Evolutionary conservation across 2,113 vertebrate species (phyloP), one percentile per base, ranked within the genome.

Genomic region (Ciconia stormi): DNA sequence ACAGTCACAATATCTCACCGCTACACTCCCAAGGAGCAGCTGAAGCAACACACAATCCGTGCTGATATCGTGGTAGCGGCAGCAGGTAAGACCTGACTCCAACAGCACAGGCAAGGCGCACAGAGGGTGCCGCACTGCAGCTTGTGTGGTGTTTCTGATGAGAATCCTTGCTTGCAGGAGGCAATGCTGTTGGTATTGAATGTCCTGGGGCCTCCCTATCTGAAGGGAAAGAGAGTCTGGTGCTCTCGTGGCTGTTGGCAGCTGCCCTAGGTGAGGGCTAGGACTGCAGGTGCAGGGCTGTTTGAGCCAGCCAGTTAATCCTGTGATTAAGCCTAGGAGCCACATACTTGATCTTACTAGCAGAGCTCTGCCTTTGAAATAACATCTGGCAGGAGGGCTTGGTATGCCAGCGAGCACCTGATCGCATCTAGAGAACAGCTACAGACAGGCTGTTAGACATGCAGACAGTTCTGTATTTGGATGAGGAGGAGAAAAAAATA

Each of bases 1-100:
- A 99, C 99, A 0, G 99, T 99, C 38, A 99, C 99, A 0, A 99
- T 99, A 94, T 99, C 99, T 42, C 99, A 99, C 96, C 99, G 99
- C 27, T 98, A 99, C 94, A 99, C 99, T 70, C 99, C 99, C 94
- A 99, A 99, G 98, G 99, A 99, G 82, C 98, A 99, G 97, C 98
- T 99, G 91, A 97, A 99, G 82, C 99, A 99, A 30, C 99, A 99
- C 97, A 99, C 99, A 0, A 95, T 98, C 94, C 99, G 99, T 0
- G 99, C 99, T 0, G 99, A 99, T 72, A 99, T 99, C 18, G 97
- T 99, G 44, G 97, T 99, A 18, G 99, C 99, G 0, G 99, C 99
- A n/a, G 99, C 99, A 97, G 99, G 99, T 99, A 65, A 67, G 98
- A 46, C 40, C 36, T 1, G 11, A 3, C 71, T 42, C 49, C 1